These are phyloP conservation scores for Bradypus variegatus DNA, from an alignment of 2,797 vertebrate species.

Conservation along the genomic window DNA sequence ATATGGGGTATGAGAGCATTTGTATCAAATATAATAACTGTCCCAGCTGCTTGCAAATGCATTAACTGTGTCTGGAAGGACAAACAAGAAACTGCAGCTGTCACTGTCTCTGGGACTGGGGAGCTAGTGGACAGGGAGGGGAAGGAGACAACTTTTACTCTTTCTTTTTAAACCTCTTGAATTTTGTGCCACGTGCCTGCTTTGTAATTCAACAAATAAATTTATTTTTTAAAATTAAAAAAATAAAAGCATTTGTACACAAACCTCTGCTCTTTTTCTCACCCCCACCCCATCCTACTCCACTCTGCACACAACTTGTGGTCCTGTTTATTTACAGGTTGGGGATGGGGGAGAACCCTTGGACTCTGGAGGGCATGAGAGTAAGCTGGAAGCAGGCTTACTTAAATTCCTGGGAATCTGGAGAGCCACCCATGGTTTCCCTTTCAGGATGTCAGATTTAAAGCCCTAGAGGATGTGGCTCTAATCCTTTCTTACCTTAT, in stretches of 20 bases:
- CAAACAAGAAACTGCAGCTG: neutral
- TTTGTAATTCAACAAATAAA: neutral
- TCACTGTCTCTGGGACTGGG: neutral
- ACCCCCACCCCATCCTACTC: neutral
- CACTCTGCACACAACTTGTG: neutral
- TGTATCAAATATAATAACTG: neutral
- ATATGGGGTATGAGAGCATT: neutral
- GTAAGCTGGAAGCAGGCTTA: neutral
- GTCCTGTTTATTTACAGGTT: neutral
- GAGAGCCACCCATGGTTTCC: neutral
- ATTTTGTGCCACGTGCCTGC: neutral
- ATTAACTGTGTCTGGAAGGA: neutral
- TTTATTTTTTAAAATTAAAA: neutral
- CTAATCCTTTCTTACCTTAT: neutral
- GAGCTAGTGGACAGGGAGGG: neutral
- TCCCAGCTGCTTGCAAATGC: neutral
- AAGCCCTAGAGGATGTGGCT: neutral
- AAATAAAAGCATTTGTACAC: neutral
- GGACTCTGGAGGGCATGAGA: neutral
- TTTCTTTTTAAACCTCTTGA: neutral
- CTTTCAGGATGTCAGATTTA: neutral
- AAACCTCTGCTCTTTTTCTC: neutral
- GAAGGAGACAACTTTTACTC: neutral
- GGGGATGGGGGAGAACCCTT: neutral
- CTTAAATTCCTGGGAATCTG: neutral